These are phyloP conservation scores for Cariama cristata DNA, from an alignment of 2,113 vertebrate genomes.

Conservation along the genomic window DNA sequence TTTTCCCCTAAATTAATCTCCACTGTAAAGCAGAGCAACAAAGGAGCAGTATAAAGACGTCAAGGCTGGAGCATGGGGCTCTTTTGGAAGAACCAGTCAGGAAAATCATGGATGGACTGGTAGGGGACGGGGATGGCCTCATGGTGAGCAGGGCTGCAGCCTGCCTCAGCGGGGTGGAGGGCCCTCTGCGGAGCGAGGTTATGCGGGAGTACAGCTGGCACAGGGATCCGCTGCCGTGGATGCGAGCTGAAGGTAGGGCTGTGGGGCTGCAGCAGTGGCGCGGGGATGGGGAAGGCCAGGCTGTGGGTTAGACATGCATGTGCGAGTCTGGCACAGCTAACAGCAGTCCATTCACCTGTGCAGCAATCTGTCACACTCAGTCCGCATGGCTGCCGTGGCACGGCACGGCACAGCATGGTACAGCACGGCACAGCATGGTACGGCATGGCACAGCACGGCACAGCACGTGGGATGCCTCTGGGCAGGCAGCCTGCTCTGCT, in stretches of 20 bases:
- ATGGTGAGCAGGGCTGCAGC: background rate
- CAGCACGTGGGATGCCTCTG: background rate
- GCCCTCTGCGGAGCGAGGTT: background rate
- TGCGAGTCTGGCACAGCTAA: background rate
- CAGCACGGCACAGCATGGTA: background rate
- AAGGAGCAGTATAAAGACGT: background rate
- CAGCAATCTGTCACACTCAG: fast-evolving
- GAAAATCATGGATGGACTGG: fast-evolving
- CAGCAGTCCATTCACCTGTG: background rate
- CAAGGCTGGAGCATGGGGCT: background rate
- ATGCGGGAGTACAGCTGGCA: fast-evolving
- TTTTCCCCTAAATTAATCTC: conserved; percentile 54
- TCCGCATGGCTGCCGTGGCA: fast-evolving
- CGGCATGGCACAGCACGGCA: no score
- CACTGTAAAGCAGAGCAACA: conserved; percentile 24
- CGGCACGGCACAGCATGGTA: no score
- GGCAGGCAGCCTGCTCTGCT: background rate
- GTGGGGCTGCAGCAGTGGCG: background rate
- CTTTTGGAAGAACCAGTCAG: background rate
- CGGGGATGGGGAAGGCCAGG: background rate
- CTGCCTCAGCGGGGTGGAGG: background rate
- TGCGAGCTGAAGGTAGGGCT: background rate
- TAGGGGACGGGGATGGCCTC: background rate
- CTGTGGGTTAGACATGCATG: fast-evolving
- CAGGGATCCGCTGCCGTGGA: fast-evolving